These are phyloP conservation scores for Lamellibrachia columna DNA, from an alignment of 2,888 invertebrate genomes.

Conservation along the genomic window DNA sequence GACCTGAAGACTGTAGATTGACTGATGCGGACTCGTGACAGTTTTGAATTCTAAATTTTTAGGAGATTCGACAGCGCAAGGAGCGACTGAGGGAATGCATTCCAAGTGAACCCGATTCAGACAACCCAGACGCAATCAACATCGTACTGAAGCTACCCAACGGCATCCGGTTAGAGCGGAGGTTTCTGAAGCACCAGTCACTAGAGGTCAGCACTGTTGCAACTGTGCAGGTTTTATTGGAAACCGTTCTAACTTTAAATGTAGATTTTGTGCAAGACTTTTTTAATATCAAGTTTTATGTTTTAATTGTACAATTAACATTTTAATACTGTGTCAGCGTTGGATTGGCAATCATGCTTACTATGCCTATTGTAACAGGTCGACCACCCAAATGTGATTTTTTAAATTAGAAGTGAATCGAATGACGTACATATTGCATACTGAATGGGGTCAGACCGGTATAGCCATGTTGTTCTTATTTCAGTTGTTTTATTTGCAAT, in stretches of 20 bases:
- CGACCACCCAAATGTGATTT: no score
- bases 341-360: background rate
- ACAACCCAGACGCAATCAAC: slow-evolving; percentile 77
- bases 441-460: no score
- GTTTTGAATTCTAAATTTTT: slow-evolving; percentile 29
- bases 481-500: no score
- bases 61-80: slow-evolving; percentile 66
- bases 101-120: slow-evolving; percentile 77
- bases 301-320: background rate
- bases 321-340: background rate
- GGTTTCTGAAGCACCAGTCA: slow-evolving; percentile 83
- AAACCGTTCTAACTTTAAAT: background rate
- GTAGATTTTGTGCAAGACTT: background rate
- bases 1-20: background rate
- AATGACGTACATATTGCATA: no score
- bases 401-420: no score
- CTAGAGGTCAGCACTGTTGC: slow-evolving; percentile 81
- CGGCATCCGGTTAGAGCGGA: slow-evolving; percentile 86
- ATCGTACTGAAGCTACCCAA: slow-evolving; percentile 91
- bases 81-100: slow-evolving; percentile 63
- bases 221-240: slow-evolving; percentile 73
- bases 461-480: no score
- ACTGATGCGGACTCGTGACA: background rate
- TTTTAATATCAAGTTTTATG: background rate
- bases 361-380: no score